These are phyloP conservation scores for Beris morrisii DNA, from an alignment of 2,888 invertebrate species.

Conservation along the genomic window DNA sequence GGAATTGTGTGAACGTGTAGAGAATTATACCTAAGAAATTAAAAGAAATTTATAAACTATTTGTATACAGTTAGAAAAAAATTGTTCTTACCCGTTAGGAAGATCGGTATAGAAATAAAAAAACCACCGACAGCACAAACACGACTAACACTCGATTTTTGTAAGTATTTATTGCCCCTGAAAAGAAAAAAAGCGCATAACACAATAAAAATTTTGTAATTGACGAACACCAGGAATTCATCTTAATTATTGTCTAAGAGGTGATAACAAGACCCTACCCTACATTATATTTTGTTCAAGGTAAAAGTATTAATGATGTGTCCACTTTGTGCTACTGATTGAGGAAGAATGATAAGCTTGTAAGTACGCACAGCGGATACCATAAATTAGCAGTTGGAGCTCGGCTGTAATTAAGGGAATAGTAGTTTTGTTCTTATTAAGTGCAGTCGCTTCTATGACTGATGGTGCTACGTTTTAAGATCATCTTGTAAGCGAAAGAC, in stretches of 20 bases:
- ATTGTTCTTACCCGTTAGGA: slow-evolving; percentile 74
- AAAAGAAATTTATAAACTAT: slow-evolving; percentile 15
- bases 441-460: no score
- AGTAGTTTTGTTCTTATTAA: no score
- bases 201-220: neutral
- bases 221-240: neutral
- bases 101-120: slow-evolving; percentile 92
- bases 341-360: no score
- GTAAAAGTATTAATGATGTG: no score
- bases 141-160: slow-evolving; percentile 87
- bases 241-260: slow-evolving; percentile 1
- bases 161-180: slow-evolving; percentile 89
- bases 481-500: no score
- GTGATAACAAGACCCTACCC: neutral
- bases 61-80: neutral
- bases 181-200: slow-evolving; percentile 48
- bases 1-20: slow-evolving; percentile 90
- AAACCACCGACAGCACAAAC: slow-evolving; percentile 92
- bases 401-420: no score
- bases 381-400: no score
- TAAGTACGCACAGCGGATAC: no score
- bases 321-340: no score
- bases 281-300: no score
- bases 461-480: no score
- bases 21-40: slow-evolving; percentile 78